Evolutionary conservation across 1,140 invertebrate genomes (phyloP).

Genomic region (Drosophila orena): DNA sequence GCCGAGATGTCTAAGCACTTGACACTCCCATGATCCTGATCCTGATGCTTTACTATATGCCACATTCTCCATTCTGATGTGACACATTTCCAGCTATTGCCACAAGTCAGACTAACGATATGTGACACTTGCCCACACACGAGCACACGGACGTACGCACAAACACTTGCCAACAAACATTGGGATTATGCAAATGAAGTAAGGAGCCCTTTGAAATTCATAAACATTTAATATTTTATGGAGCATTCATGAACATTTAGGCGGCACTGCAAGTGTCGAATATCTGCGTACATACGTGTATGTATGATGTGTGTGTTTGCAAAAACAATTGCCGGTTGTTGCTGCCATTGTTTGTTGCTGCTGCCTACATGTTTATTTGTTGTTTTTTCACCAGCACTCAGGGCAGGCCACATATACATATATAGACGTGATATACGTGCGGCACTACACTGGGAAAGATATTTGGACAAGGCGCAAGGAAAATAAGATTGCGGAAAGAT

Average conservation of each 20-base stretch:
- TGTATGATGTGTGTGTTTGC: conserved; percentile 4
- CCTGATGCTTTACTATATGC: neutral
- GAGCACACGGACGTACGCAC: conserved; percentile 9
- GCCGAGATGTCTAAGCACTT: conserved; percentile 6
- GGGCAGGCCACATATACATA: conserved; percentile 11
- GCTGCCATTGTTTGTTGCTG: conserved; percentile 44
- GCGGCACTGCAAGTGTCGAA: conserved; percentile 31
- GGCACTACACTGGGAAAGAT: neutral
- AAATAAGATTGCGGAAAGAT: neutral
- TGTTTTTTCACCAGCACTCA: conserved; percentile 50
- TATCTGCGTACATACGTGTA: conserved; percentile 18
- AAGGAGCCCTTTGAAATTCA: conserved; percentile 64
- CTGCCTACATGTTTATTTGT: conserved; percentile 47
- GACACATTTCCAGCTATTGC: conserved; percentile 46
- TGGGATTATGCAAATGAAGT: conserved; percentile 72
- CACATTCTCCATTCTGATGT: conserved; percentile 14
- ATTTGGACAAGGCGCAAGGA: neutral
- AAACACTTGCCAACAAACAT: conserved; percentile 57
- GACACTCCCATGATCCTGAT: conserved; percentile 2
- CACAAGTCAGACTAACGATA: conserved; percentile 53
- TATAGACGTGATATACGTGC: neutral
- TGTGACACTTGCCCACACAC: conserved; percentile 55
- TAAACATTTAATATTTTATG: conserved; percentile 76
- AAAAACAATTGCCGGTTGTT: conserved; percentile 51
- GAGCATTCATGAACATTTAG: conserved; percentile 63